These are phyloP conservation scores for Ptychochromis oligacanthus DNA, from an alignment of 2,113 vertebrate species.

Conservation along the genomic window DNA sequence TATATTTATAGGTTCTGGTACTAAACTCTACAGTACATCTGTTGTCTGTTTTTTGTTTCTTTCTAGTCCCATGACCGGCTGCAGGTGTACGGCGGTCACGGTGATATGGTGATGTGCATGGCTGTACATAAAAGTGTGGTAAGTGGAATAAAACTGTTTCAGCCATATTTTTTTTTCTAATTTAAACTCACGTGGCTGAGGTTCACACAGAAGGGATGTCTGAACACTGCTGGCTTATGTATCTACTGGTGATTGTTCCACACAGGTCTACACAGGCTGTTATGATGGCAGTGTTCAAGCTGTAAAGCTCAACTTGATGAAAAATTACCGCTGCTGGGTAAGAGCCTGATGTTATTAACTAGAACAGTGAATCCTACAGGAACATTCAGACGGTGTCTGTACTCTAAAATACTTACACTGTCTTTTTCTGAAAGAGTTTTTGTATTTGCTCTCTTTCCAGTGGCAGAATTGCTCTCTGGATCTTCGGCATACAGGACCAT, in stretches of 20 bases:
- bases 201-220: not conserved
- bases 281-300: constrained; percentile 93
- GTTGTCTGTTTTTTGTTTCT: not conserved
- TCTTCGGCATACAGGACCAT: constrained; percentile 92
- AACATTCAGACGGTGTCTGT: not conserved
- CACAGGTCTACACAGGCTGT: constrained; percentile 95
- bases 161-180: not conserved
- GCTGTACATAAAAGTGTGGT: constrained; percentile 95
- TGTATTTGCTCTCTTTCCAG: constrained; percentile 68
- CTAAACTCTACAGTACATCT: not conserved
- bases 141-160: constrained; percentile 36
- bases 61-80: constrained; percentile 91
- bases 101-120: constrained; percentile 99
- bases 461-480: constrained; percentile 93
- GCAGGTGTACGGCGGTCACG: constrained; percentile 96
- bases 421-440: not conserved
- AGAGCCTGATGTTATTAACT: not conserved
- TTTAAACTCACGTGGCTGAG: not conserved
- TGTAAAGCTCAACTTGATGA: constrained; percentile 90
- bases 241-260: not conserved
- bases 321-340: constrained; percentile 90
- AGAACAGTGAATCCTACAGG: not conserved
- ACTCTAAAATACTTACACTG: not conserved
- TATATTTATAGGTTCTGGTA: not conserved
- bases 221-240: not conserved